Evolutionary conservation across 2,888 invertebrate genomes (phyloP).

Genomic region (Cordilura impudica): DNA sequence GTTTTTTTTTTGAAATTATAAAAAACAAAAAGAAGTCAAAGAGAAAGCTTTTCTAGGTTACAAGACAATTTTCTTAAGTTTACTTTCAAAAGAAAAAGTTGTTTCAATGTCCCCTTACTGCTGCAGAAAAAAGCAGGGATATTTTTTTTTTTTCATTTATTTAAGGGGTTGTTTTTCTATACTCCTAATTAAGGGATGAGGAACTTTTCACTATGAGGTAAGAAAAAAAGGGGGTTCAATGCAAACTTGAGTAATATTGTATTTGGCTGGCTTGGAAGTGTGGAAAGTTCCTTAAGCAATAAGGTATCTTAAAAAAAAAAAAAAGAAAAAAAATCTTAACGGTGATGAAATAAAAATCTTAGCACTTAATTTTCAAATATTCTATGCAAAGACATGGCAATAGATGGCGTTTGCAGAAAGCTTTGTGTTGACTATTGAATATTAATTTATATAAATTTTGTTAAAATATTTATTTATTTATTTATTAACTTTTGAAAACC

Average conservation of each 20-base stretch:
- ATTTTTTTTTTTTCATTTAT: slow-evolving; percentile 39
- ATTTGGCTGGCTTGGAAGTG: slow-evolving; percentile 7
- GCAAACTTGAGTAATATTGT: slow-evolving; percentile 40
- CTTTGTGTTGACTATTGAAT: slow-evolving; percentile 21
- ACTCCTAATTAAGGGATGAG: slow-evolving; percentile 53
- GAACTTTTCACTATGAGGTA: slow-evolving; percentile 60
- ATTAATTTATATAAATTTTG: neutral
- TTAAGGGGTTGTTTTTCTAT: slow-evolving; percentile 52
- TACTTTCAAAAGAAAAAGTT: neutral
- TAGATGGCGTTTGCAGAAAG: slow-evolving; percentile 63
- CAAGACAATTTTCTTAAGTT: slow-evolving; percentile 55
- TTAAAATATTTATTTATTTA: neutral
- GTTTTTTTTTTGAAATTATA: neutral
- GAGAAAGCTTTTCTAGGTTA: slow-evolving; percentile 46
- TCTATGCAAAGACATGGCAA: slow-evolving; percentile 18
- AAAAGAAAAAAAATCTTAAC: slow-evolving; percentile 28
- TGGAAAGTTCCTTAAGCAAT: slow-evolving; percentile 53
- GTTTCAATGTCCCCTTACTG: slow-evolving; percentile 29
- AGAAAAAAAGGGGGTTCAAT: slow-evolving; percentile 11
- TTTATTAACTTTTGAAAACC: neutral
- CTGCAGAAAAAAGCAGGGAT: slow-evolving; percentile 48
- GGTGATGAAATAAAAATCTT: neutral
- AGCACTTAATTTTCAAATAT: neutral
- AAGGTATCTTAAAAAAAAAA: slow-evolving; percentile 23
- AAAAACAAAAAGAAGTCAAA: neutral